Base-by-base conservation (phyloP, 2,888 invertebrate species). In the Pandemis corylana region DNA sequence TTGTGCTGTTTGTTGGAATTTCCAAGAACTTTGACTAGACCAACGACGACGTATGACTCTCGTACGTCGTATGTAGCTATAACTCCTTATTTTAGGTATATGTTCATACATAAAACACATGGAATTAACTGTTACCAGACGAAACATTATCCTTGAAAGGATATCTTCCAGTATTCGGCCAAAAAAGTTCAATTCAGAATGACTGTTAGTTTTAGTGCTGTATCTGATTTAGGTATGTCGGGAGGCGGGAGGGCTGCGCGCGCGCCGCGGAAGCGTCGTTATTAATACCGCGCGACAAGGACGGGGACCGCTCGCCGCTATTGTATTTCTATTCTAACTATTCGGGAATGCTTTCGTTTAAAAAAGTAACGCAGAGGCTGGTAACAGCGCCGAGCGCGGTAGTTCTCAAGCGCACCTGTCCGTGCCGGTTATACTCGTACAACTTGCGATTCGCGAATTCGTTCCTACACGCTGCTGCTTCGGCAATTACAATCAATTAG, bases 261-360 rank as follows among this genome's bases (percentile, higher is more conserved):
- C 28, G 67, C 51, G 51, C 15, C 66, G 51, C 66, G 66, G 66
- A 66, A 66, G 66, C 41, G 53, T 67, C 67, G 51, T 28, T 67
- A 67, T 67, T 36, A 67, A 67, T 67, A 67, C 36, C 67, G 67
- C 51, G 65, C 49, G 49, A 65, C 65, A 53, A 67, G 51, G 67
- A 67, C 41, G 51, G 53, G 62, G 67, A 53, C 66, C 65, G 65
- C 65, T 49, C 53, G 7, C 46, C 28, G 49, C 65, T 53, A 67
- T 67, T 67, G 67, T 65, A 49, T 67, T 66, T 53, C 67, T 41
- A 53, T 67, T 67, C 41, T n/a, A 67, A 53, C 36, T 53, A 15
- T 53, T 53, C 49, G 36, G 36, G 53, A 51, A 59, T 59, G 59
- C 28, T 53, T 36, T 53, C 67, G 51, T 67, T 53, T 67, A 36